Conservation (phyloP, 35 echinoderm and acorn worm species). For the Strongylocentrotus purpuratus region DNA sequence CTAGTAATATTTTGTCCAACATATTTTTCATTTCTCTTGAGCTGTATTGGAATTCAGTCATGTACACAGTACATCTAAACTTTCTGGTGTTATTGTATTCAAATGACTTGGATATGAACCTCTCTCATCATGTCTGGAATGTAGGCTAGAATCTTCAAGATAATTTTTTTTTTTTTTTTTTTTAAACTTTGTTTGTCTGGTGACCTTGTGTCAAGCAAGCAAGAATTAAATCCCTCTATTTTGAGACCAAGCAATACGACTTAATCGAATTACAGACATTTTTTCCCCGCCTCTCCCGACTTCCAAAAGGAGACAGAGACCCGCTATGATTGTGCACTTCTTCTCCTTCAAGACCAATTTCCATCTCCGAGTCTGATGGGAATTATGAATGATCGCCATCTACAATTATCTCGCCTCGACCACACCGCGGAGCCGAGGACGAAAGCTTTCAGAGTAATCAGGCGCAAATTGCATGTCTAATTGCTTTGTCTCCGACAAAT, state of each 20-base stretch:
- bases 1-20: too few species aligned
- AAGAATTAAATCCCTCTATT: background rate
- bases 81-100: too few species aligned
- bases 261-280: background rate
- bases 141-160: background rate
- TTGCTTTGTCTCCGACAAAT: slow-evolving; percentile 10
- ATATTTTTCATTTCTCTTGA: too few species aligned
- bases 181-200: background rate
- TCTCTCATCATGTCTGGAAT: background rate
- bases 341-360: background rate
- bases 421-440: background rate
- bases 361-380: background rate
- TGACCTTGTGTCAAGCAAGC: background rate
- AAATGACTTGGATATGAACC: background rate
- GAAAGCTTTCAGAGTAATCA: slow-evolving; percentile 6
- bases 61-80: too few species aligned
- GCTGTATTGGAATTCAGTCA: too few species aligned
- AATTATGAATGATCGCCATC: slow-evolving; percentile 12
- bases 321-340: background rate
- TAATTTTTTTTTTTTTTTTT: background rate
- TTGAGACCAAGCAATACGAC: background rate
- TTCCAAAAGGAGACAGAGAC: background rate
- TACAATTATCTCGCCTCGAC: background rate
- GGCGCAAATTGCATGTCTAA: background rate
- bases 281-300: background rate